These are phyloP conservation scores for Hirtodrosophila confusa DNA, from an alignment of 2,888 invertebrate genomes.

Conservation along the genomic window DNA sequence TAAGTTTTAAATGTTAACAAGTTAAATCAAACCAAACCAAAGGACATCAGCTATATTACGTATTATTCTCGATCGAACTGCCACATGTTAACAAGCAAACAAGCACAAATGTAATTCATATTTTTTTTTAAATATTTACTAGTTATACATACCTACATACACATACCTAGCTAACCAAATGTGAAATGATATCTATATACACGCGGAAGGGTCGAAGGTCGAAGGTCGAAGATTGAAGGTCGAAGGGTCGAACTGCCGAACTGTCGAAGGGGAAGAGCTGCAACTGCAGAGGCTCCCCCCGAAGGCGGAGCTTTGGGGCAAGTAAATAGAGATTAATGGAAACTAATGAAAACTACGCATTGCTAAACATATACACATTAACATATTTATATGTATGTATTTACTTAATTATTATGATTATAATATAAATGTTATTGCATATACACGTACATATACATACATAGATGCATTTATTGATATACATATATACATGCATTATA, in stretches of 20 bases:
- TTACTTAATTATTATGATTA: slow-evolving; percentile 75
- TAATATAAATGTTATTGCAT: slow-evolving; percentile 77
- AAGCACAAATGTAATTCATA: slow-evolving; percentile 42
- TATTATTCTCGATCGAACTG: slow-evolving; percentile 63
- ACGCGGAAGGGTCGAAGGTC: background rate
- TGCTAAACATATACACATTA: slow-evolving; percentile 59
- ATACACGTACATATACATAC: slow-evolving; percentile 58
- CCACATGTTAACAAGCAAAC: slow-evolving; percentile 49
- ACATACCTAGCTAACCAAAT: slow-evolving; percentile 17
- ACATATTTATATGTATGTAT: slow-evolving; percentile 69
- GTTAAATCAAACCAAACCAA: slow-evolving; percentile 3
- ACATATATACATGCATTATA: slow-evolving; percentile 47
- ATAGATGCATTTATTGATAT: slow-evolving; percentile 37
- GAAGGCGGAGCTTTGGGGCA: too few species aligned
- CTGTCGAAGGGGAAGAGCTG: too few species aligned
- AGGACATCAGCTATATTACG: background rate
- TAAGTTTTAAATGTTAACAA: slow-evolving; percentile 37
- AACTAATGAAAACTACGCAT: slow-evolving; percentile 26
- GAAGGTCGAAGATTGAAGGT: background rate
- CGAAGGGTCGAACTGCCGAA: too few species aligned
- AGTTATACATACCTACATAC: slow-evolving; percentile 29
- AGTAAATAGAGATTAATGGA: slow-evolving; percentile 2
- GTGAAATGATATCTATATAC: slow-evolving; percentile 31
- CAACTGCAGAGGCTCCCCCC: too few species aligned
- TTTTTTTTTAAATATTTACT: slow-evolving; percentile 37